Conservation (phyloP, 2,888 invertebrate species). For the Xestoiulus laeticollis region DNA sequence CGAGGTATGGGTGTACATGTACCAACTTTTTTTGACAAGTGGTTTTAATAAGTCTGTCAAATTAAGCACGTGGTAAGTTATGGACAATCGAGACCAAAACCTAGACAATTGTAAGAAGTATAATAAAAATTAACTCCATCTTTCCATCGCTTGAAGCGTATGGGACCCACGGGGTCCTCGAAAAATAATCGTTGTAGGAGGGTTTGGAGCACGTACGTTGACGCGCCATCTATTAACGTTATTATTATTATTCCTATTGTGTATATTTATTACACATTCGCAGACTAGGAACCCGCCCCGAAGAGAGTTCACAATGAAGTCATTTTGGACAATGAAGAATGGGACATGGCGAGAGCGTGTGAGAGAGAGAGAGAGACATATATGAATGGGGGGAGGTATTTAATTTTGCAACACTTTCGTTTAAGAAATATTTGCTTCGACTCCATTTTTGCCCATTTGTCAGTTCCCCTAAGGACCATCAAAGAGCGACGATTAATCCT, state of each 20-base stretch:
- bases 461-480: constrained; percentile 27
- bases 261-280: constrained; percentile 25
- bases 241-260: constrained; percentile 35
- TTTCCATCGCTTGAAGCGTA: background rate
- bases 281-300: constrained; percentile 29
- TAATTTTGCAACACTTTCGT: constrained; percentile 43
- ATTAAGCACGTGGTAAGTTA: no score
- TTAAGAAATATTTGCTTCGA: constrained; percentile 36
- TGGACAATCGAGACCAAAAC: no score
- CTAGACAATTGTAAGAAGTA: background rate
- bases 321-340: constrained; percentile 44
- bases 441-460: background rate
- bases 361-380: background rate
- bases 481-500: background rate
- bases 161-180: background rate
- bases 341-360: background rate
- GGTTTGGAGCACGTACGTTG: background rate
- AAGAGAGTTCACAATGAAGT: constrained; percentile 27
- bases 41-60: no score
- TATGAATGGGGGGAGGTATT: constrained; percentile 2
- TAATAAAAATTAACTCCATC: background rate
- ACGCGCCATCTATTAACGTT: background rate
- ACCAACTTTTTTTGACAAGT: no score
- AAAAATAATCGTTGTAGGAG: background rate
- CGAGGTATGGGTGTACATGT: no score